Conservation (phyloP, 1,140 invertebrate species). For the Caenorhabditis tropicalis region DNA sequence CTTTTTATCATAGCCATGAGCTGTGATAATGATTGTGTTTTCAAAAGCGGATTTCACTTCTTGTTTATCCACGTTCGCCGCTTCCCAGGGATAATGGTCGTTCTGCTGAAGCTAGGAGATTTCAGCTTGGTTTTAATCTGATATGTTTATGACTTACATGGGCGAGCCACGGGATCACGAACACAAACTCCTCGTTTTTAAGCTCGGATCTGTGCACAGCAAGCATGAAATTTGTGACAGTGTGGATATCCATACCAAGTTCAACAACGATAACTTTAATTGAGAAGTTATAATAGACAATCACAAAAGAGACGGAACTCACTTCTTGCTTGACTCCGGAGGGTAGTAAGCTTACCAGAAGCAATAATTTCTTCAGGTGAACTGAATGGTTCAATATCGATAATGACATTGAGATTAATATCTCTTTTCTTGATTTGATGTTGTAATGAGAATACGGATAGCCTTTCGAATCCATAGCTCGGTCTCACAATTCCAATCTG, state of each 20-base stretch:
- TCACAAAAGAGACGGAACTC: neutral
- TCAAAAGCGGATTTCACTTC: slow-evolving; percentile 69
- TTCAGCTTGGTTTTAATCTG: neutral
- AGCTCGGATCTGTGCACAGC: slow-evolving; percentile 63
- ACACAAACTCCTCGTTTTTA: slow-evolving; percentile 69
- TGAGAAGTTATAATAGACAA: neutral
- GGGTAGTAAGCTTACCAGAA: slow-evolving; percentile 65
- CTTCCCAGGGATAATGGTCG: slow-evolving; percentile 72
- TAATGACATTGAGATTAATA: slow-evolving; percentile 66
- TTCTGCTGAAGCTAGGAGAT: slow-evolving; percentile 60
- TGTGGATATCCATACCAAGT: slow-evolving; percentile 71
- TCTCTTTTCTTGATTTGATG: slow-evolving; percentile 65
- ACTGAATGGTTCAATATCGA: slow-evolving; percentile 69
- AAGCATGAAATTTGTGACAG: slow-evolving; percentile 65
- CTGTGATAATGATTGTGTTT: slow-evolving; percentile 69
- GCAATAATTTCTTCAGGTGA: slow-evolving; percentile 70
- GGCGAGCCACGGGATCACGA: slow-evolving; percentile 70
- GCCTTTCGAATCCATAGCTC: slow-evolving; percentile 63
- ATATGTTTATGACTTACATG: slow-evolving; percentile 60
- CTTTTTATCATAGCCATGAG: slow-evolving; percentile 71
- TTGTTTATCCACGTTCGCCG: slow-evolving; percentile 68
- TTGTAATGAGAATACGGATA: slow-evolving; percentile 69
- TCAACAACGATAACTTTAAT: slow-evolving; percentile 66
- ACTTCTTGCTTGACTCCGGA: slow-evolving; percentile 66
- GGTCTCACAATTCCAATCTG: slow-evolving; percentile 66